Percentiles rank a stretch among this genome's conserved stretches.
phyloP scores from a whole-genome alignment of 2,113 vertebrate species.

The Pandion haliaetus region DNA sequence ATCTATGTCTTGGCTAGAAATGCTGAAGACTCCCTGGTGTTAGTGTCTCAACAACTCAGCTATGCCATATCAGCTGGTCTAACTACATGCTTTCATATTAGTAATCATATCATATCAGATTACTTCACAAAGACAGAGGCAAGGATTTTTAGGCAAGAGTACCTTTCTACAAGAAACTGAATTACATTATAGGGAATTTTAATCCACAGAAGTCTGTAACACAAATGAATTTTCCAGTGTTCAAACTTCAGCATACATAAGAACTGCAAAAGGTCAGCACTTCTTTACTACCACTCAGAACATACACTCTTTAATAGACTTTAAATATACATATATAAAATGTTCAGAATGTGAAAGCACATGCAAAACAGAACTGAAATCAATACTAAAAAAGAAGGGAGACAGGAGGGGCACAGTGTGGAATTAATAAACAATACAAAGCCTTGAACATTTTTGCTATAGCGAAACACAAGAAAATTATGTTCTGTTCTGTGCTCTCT shows the following conservation, averaged over 20 bases:
- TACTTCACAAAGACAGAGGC: neutral
- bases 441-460: neutral
- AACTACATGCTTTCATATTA: neutral
- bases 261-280: neutral
- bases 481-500: neutral
- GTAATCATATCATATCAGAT: neutral
- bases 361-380: neutral
- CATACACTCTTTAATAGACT: neutral
- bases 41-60: neutral
- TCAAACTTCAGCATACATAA: neutral
- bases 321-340: neutral
- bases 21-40: neutral
- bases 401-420: accelerated
- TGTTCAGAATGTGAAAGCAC: neutral
- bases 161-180: neutral
- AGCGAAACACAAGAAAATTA: neutral
- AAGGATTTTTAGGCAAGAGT: neutral
- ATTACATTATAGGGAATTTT: neutral
- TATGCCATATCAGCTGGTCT: neutral
- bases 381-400: neutral
- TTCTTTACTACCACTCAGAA: neutral
- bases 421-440: neutral
- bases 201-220: neutral
- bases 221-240: neutral
- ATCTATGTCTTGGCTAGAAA: neutral